A percentile compares a stretch with the other conserved stretches of the same genome.
Evolutionary conservation across 2,888 invertebrate genomes (phyloP).

Genomic region (Folsomia candida): DNA sequence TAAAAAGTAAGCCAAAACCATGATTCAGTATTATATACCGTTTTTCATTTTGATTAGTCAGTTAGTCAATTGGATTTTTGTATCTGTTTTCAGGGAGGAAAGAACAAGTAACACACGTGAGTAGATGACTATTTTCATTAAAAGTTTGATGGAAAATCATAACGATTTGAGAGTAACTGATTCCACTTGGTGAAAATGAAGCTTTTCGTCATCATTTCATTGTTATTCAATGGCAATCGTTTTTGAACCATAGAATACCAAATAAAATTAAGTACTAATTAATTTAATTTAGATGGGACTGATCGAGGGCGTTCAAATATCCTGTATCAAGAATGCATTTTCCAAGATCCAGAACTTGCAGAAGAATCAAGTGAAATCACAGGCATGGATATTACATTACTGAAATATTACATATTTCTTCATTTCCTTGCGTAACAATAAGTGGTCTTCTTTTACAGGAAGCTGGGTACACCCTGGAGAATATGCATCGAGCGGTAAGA

Average conservation of each 20-base stretch:
- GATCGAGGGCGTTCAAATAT: too few species aligned
- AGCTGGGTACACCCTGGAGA: conserved; percentile 98
- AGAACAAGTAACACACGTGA: conserved; percentile 84
- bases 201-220: too few species aligned
- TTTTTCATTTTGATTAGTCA: too few species aligned
- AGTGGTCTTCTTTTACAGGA: conserved; percentile 60
- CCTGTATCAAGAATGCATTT: conserved; percentile 90
- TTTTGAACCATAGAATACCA: too few species aligned
- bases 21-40: too few species aligned
- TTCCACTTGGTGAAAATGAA: too few species aligned
- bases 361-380: conserved; percentile 84
- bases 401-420: neutral
- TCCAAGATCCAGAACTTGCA: conserved; percentile 81
- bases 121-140: too few species aligned
- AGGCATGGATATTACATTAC: conserved; percentile 64
- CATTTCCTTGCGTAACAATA: conserved; percentile 40
- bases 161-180: too few species aligned
- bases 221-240: too few species aligned
- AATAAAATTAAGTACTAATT: too few species aligned
- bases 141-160: too few species aligned
- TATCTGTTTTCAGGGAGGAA: conserved; percentile 66
- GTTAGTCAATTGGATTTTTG: conserved; percentile 3
- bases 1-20: conserved; percentile 41
- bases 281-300: too few species aligned
- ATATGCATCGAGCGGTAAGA: conserved; percentile 94